Base-by-base conservation (phyloP, 1,140 invertebrate genomes). In the Anadara kagoshimensis region DNA sequence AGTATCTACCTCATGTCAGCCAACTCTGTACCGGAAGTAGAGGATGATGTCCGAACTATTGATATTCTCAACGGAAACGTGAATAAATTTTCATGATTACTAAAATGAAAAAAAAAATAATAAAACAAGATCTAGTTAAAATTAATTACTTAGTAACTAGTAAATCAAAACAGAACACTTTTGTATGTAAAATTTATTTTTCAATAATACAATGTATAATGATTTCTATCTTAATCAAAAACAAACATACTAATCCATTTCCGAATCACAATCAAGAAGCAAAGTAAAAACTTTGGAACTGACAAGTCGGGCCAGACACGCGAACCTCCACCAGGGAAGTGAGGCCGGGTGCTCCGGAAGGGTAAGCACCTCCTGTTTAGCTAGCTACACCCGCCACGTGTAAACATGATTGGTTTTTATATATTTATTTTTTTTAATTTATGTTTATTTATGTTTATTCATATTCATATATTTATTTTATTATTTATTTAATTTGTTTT, bases 1-100 rank as follows among this genome's bases (percentile, higher is more conserved):
- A 75, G 73, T 63, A 51, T 69, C 16, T 53, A 69, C 53, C 18
- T 75, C 1, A 11, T 69, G 53, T 68, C 71, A 36, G 29, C 29
- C 29, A 36, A 36, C 29, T 62, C 43, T 45, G 43, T 24, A 22
- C 20, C 44, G 20, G 36, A 12, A 16, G 43, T 43, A 20, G 58
- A 61, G 18, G 41, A 44, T 24, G 41, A 61, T 44, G 58, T 41
- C 14, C 5, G 44, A 20, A 44, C 16, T n/a, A 14, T 61, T 20
- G 41, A 61, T n/a, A 11, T 61, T 1, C 12, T 8, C 5, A 36
- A 61, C 5, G 36, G 44, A 18, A 43, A 61, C 12, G 58, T 61
- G 44, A 61, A 41, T 61, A 24, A 10, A 12, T n/a, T 61, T n/a
- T 20, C n/a, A 22, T 22, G 20, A 18, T 56, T 14, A 12, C 14